phyloP scores from a whole-genome alignment of 1,140 invertebrate genomes.

The Drosophila nebulosa region DNA sequence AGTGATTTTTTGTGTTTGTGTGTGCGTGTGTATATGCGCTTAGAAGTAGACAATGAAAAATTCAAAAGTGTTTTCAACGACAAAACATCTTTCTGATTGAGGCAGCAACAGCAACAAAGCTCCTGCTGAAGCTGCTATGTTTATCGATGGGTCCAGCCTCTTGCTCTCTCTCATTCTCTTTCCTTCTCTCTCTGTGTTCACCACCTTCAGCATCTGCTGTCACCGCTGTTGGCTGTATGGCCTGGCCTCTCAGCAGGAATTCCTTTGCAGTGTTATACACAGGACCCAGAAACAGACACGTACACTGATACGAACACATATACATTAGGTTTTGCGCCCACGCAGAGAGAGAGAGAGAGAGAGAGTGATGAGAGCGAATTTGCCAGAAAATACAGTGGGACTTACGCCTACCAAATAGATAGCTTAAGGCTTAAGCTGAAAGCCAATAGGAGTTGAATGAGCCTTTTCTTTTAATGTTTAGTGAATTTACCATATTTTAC shows the following conservation, averaged over 20 bases:
- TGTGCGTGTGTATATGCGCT: not conserved
- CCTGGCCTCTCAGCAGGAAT: slow-evolving; percentile 27
- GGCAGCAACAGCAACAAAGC: slow-evolving; percentile 11
- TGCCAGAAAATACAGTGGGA: not conserved
- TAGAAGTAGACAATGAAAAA: slow-evolving; percentile 55
- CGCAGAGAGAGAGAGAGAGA: slow-evolving; percentile 30
- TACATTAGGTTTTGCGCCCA: slow-evolving; percentile 53
- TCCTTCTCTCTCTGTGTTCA: slow-evolving; percentile 2
- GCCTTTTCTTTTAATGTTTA: too few species aligned
- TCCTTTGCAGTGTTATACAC: slow-evolving; percentile 69
- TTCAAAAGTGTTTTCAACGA: slow-evolving; percentile 5
- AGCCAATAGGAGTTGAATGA: too few species aligned
- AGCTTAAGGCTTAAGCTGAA: not conserved
- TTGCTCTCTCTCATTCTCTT: not conserved
- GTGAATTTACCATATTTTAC: too few species aligned
- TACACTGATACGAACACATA: slow-evolving; percentile 5
- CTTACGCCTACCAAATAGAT: not conserved
- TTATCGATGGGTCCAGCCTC: slow-evolving; percentile 21
- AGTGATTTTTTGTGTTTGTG: slow-evolving; percentile 11
- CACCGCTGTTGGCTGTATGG: not conserved
- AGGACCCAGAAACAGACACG: slow-evolving; percentile 33
- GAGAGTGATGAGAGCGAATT: not conserved
- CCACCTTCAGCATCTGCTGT: not conserved
- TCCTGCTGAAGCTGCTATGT: not conserved
- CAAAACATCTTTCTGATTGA: slow-evolving; percentile 18